A percentile compares a stretch with the other conserved stretches of the same genome.
phyloP scores from a whole-genome alignment of 1,140 invertebrate genomes.

The Aleiodes sp. region DNA sequence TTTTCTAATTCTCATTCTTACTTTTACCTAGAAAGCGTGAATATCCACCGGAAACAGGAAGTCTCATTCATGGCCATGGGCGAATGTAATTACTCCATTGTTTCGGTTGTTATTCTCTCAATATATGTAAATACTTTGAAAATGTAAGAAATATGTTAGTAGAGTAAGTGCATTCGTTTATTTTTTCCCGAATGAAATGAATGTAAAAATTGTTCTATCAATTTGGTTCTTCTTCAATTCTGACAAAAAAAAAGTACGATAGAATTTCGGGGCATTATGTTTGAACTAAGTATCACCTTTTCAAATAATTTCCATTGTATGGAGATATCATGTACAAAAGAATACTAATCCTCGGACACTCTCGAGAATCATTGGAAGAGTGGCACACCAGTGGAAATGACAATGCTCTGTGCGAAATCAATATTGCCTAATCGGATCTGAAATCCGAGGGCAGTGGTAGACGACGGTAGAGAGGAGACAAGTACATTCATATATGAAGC shows the following conservation, averaged over 20 bases:
- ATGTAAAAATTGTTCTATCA: too few species aligned
- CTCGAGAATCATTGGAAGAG: conserved; percentile 24
- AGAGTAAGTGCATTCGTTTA: too few species aligned
- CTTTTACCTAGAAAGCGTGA: conserved; percentile 37
- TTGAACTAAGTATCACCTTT: neutral
- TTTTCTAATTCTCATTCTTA: conserved; percentile 20
- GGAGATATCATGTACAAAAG: neutral
- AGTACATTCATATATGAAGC: conserved; percentile 11
- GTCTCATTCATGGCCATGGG: conserved; percentile 42
- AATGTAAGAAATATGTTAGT: too few species aligned
- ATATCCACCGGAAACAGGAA: conserved; percentile 46
- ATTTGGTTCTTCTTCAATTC: neutral
- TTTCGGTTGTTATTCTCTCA: neutral
- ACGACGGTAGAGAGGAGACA: conserved; percentile 6
- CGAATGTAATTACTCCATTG: conserved; percentile 27
- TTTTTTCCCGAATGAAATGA: too few species aligned
- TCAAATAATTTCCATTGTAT: neutral
- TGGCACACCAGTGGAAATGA: conserved; percentile 1
- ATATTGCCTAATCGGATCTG: conserved; percentile 34
- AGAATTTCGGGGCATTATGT: neutral
- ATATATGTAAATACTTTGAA: neutral
- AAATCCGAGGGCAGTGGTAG: neutral
- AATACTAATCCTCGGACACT: conserved; percentile 28
- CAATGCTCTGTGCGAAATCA: conserved; percentile 30
- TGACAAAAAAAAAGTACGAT: neutral